Conservation (phyloP, 2,888 invertebrate species). For the Invenusta paracnida region DNA sequence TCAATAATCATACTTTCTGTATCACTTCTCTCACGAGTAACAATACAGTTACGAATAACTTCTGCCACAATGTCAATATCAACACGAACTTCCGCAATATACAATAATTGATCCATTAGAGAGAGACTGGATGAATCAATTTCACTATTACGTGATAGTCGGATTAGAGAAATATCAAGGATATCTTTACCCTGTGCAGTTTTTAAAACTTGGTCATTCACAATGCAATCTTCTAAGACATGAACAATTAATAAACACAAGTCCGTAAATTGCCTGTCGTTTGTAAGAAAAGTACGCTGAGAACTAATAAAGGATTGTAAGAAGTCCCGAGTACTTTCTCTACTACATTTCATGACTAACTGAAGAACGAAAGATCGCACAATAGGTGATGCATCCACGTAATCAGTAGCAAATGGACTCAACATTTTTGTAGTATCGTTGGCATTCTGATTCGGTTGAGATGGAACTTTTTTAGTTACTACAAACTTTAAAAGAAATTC, state of each 20-base stretch:
- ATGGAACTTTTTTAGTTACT: neutral
- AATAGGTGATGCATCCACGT: neutral
- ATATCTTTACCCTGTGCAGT: neutral
- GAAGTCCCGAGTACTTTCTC: neutral
- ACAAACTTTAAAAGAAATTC: neutral
- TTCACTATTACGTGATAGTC: neutral
- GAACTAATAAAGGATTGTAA: neutral
- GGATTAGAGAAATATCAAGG: neutral
- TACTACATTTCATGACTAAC: neutral
- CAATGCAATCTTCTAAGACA: neutral
- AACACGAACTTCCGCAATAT: neutral
- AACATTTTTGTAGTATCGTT: neutral
- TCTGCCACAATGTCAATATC: neutral
- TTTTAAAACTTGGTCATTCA: neutral
- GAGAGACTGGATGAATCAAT: neutral
- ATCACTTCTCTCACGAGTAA: neutral
- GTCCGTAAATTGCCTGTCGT: neutral
- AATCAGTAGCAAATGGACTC: neutral
- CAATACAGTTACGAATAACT: neutral
- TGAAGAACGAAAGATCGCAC: neutral
- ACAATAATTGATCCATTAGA: neutral
- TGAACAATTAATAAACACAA: neutral
- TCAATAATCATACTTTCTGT: neutral
- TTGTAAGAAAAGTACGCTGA: neutral
- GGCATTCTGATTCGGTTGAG: neutral